These are phyloP conservation scores for Pristionchus arcanus DNA, from an alignment of 2,888 invertebrate genomes.

Conservation along the genomic window DNA sequence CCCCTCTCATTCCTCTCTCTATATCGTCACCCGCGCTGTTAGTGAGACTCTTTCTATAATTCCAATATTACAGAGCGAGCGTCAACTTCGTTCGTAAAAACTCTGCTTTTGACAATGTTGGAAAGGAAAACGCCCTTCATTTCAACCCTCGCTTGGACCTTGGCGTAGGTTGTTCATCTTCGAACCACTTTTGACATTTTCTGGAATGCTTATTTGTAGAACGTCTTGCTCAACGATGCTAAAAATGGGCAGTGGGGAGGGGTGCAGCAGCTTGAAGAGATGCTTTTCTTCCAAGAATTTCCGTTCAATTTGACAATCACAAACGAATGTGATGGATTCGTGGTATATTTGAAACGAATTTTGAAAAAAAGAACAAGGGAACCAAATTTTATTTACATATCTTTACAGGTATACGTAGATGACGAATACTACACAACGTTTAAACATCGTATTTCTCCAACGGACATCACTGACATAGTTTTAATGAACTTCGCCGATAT, in stretches of 20 bases:
- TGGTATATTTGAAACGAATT: not conserved
- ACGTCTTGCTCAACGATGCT: not conserved
- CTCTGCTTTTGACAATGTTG: not conserved
- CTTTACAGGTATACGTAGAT: too few relatives aligned
- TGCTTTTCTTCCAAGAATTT: not conserved
- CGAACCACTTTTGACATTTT: too few relatives aligned
- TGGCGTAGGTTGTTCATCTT: not conserved
- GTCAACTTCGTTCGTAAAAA: not conserved
- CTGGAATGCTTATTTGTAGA: not conserved
- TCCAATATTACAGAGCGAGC: not conserved
- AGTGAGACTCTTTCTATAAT: too few relatives aligned
- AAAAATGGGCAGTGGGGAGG: not conserved
- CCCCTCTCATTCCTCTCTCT: too few relatives aligned
- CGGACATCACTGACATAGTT: too few relatives aligned
- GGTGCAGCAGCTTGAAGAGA: not conserved
- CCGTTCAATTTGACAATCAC: not conserved
- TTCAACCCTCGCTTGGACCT: not conserved
- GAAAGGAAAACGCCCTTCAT: not conserved
- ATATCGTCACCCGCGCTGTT: too few relatives aligned
- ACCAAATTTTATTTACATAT: too few relatives aligned
- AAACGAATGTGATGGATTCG: not conserved
- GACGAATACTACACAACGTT: too few relatives aligned
- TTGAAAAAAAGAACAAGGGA: too few relatives aligned
- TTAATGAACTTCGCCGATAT: too few relatives aligned
- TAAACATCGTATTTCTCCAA: too few relatives aligned